These are phyloP conservation scores for Chrysolina haemoptera DNA, from an alignment of 2,888 invertebrate species.

Conservation along the genomic window DNA sequence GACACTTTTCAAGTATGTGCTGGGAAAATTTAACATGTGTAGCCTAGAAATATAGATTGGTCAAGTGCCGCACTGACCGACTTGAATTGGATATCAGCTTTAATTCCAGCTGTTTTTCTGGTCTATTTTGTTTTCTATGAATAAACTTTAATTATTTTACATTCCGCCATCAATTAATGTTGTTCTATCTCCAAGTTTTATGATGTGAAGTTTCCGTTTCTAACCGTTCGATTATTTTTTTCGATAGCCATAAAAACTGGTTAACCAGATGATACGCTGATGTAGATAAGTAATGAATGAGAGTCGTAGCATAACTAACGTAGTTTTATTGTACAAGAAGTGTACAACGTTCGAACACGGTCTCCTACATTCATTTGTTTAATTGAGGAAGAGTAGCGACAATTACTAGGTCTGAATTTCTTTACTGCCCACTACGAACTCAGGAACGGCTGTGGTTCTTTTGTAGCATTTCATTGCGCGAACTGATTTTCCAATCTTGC, in stretches of 20 bases:
- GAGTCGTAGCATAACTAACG: conserved; percentile 9
- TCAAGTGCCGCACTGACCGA: no score
- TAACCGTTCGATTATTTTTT: conserved; percentile 16
- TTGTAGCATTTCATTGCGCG: background rate
- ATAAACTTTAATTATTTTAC: conserved; percentile 15
- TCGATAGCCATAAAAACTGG: conserved; percentile 15
- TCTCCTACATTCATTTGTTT: conserved; percentile 32
- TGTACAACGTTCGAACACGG: conserved; percentile 22
- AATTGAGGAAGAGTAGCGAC: conserved; percentile 34
- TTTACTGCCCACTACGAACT: conserved; percentile 21
- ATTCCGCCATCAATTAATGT: background rate
- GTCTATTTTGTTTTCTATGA: background rate
- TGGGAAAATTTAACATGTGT: no score
- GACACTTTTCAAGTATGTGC: no score
- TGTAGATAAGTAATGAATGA: conserved; percentile 19
- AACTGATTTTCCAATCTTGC: no score
- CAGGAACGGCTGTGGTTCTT: conserved; percentile 11
- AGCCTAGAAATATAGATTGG: no score
- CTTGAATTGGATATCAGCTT: background rate
- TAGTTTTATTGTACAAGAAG: conserved; percentile 17
- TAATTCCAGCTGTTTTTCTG: background rate
- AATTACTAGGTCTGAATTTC: conserved; percentile 29
- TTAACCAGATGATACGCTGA: conserved; percentile 22
- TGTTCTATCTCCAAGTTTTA: conserved; percentile 8
- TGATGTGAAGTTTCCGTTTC: conserved; percentile 11